phyloP scores from a whole-genome alignment of 2,113 vertebrate genomes.

The Dipodomys spectabilis region DNA sequence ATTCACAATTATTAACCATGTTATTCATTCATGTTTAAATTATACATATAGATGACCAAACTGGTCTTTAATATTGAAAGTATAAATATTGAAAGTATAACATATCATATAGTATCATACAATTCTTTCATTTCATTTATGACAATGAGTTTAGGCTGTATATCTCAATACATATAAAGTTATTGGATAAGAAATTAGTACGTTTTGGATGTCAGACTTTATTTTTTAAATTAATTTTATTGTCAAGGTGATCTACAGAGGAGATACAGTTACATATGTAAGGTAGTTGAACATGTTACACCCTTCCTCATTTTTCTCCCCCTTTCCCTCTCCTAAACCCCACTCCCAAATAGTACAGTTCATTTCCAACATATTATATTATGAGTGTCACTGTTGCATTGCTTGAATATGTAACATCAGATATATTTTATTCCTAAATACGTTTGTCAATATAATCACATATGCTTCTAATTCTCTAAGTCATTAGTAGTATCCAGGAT shows the following conservation, averaged over 20 bases:
- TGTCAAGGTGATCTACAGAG: too few species aligned
- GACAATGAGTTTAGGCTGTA: not conserved
- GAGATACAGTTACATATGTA: too few species aligned
- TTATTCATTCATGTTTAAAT: slow-evolving; percentile 69
- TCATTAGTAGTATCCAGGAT: not conserved
- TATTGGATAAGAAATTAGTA: not conserved
- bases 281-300: not conserved
- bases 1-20: slow-evolving; percentile 71
- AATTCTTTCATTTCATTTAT: not conserved
- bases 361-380: too few species aligned
- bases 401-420: not conserved
- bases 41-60: slow-evolving; percentile 56
- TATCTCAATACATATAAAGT: not conserved
- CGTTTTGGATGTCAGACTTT: not conserved
- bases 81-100: not conserved
- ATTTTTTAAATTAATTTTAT: too few species aligned
- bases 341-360: too few species aligned
- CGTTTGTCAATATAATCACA: not conserved
- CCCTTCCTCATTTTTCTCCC: too few species aligned
- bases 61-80: not conserved
- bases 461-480: not conserved
- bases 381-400: too few species aligned
- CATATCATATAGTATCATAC: not conserved
- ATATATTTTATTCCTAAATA: not conserved
- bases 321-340: too few species aligned